Evolutionary conservation across 2,113 vertebrate species (phyloP), one percentile per base, ranked within the genome.

Genomic region (Porphyrio hochstetteri): DNA sequence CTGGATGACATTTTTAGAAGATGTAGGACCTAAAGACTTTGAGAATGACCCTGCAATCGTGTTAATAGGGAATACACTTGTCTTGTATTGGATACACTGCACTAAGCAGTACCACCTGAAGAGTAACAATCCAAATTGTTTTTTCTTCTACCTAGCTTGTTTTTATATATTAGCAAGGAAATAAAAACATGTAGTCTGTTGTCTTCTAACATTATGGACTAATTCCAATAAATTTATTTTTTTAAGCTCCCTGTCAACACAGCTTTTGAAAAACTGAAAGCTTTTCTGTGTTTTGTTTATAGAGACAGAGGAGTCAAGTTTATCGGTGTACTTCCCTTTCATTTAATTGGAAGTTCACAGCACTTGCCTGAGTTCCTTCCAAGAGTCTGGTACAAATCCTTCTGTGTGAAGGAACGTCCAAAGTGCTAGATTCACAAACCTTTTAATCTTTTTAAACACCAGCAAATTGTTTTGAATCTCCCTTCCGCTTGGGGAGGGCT

Each of bases 251-350:
- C 7, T 79, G 48, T 53, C 57, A 88, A 16, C 1, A 0, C 46
- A 64, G 40, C 38, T 86, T 92, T 84, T 88, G 42, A 48, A 82
- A 80, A 92, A 68, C 8, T 0, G 57, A 83, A 84, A 52, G 11
- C n/a, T 84, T 76, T 86, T 86, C 50, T n/a, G 17, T 65, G 2
- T 78, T 88, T 78, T 96, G 46, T 96, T 97, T 86, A 68, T 88
- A 55, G 0, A 0, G 57, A 71, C 60, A 40, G 21, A 79, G 42
- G 44, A 83, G 81, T 95, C 13, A 74, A 90, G 38, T 90, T 95
- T 77, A 67, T 92, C 40, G 3, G 38, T 74, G 95, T 96, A 77
- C 95, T 94, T 94, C 86, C 77, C 57, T 86, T 86, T 82, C n/a
- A 52, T 82, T 92, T 96, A 84, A 88, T 68, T 1, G 3, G 71